Base-by-base conservation (phyloP, 1,140 invertebrate species). In the Homarus americanus region DNA sequence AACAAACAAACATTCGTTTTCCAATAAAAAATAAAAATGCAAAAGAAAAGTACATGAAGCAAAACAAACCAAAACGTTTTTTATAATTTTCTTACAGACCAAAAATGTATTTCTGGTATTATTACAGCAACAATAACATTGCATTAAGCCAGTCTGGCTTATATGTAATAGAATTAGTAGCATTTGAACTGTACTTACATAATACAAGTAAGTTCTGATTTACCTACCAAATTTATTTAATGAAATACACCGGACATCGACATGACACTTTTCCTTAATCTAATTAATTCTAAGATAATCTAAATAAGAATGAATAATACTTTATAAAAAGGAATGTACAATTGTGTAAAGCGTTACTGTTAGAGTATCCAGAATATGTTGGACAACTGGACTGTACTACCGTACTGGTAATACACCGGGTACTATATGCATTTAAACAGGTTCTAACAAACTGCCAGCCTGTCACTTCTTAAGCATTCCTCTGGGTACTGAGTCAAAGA, bases 181-280 rank as follows among this genome's bases (percentile, higher is more conserved):
- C 53, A 63, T 63, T 63, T 63, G 53, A 63, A 63, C 53, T 63
- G 24, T 63, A 63, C 53, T 63, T 63, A 63, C 53, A 63, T 63
- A 24, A 63, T 63, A 63, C 53, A 63, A 63, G 10, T 24, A 63
- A 63, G 12, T 63, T 63, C 24, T 63, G 10, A 63, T 63, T 63
- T 63, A 24, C 24, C 24, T 63, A 63, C 53, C 53, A 63, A 12
- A 63, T 24, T 15, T 15, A 24, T 63, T 63, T 63, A 63, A 63
- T 63, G 53, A 24, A 63, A 63, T 63, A 63, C 53, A 63, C 10
- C 10, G 12, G 12, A 63, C 10, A 63, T 63, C n/a, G n/a, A n/a
- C n/a, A n/a, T n/a, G n/a, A n/a, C n/a, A n/a, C n/a, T n/a, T n/a
- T n/a, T n/a, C n/a, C n/a, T n/a, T n/a, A n/a, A n/a, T n/a, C n/a